phyloP scores from a whole-genome alignment of 2,113 vertebrate species.

The Oophaga pumilio region DNA sequence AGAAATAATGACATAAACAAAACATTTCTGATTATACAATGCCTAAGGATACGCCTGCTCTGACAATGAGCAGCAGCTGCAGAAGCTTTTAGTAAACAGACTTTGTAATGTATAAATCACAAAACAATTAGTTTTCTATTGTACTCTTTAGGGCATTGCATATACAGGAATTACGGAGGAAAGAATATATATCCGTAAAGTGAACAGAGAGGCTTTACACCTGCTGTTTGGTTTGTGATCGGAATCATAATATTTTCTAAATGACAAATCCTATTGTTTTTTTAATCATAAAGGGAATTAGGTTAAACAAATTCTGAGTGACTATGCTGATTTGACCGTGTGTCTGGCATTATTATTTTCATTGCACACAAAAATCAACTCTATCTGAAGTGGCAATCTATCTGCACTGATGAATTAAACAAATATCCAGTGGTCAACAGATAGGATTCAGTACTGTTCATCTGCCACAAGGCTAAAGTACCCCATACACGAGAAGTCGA shows the following conservation, averaged over 20 bases:
- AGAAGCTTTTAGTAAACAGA: conserved; percentile 17
- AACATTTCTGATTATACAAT: conserved; percentile 34
- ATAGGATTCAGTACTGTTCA: too few species aligned
- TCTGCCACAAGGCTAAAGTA: too few species aligned
- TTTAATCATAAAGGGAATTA: background rate
- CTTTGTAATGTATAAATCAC: conserved; percentile 20
- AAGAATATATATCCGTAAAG: background rate
- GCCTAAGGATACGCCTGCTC: conserved; percentile 23
- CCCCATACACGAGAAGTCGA: too few species aligned
- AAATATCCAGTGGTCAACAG: background rate
- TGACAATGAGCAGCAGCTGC: conserved; percentile 29
- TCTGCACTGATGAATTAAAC: background rate
- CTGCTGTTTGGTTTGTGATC: background rate
- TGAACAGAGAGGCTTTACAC: background rate
- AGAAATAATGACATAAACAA: conserved; percentile 39
- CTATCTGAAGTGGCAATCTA: background rate
- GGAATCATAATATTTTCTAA: background rate
- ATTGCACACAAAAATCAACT: background rate
- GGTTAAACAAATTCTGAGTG: background rate
- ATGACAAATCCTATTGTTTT: background rate
- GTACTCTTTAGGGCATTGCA: conserved; percentile 33
- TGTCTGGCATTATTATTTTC: background rate
- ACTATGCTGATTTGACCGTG: background rate
- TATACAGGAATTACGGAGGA: conserved; percentile 14
- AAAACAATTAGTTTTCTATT: conserved; percentile 33